Evolutionary conservation across 2,797 vertebrate genomes (phyloP).

Genomic region (Phrynocephalus guinanensis): DNA sequence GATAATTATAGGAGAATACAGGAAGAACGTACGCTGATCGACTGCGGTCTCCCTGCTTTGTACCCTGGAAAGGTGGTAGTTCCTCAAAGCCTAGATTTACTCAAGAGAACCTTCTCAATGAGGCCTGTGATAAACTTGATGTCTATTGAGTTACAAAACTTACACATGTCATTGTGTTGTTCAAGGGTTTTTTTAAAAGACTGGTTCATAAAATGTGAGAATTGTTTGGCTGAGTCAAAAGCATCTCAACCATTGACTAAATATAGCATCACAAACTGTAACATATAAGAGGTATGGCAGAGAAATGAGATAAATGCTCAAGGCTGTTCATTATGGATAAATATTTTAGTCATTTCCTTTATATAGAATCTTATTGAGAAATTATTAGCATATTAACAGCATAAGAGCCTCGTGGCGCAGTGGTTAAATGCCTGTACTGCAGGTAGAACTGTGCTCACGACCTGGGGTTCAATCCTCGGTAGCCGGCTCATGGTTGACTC

Average conservation of each 20-base stretch:
- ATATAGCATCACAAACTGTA: background rate
- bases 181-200: too few relatives aligned
- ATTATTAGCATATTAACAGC: background rate
- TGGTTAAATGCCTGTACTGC: too few relatives aligned
- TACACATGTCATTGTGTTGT: background rate
- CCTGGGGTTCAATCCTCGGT: too few relatives aligned
- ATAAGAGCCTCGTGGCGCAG: too few relatives aligned
- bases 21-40: constrained; percentile 85
- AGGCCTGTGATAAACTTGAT: background rate
- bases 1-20: constrained; percentile 83
- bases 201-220: background rate
- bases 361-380: background rate
- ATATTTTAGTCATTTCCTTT: background rate
- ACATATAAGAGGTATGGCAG: background rate
- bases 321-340: background rate
- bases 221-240: background rate
- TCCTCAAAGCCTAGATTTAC: background rate
- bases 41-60: constrained; percentile 77
- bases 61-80: constrained; percentile 81
- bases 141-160: background rate
- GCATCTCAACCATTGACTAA: background rate
- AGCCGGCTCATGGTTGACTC: too few relatives aligned
- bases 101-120: background rate
- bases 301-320: background rate
- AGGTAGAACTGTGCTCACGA: too few relatives aligned